Evolutionary conservation across 2,797 vertebrate genomes (phyloP).

Genomic region (Pelochelys cantorii): DNA sequence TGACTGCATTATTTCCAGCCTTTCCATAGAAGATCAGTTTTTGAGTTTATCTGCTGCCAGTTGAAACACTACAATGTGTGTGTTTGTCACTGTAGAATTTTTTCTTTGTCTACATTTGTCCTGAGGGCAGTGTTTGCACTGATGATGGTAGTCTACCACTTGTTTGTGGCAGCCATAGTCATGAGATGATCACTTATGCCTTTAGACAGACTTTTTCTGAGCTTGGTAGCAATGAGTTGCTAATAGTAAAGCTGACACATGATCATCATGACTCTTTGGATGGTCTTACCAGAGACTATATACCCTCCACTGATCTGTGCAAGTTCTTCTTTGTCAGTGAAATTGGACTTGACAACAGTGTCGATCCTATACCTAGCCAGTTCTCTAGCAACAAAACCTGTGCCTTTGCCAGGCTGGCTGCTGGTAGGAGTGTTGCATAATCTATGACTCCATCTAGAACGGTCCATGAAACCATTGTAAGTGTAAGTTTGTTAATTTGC

Average conservation of each 20-base stretch:
- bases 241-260: neutral
- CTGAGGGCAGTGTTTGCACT: neutral
- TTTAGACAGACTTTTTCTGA: neutral
- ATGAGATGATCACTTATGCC: neutral
- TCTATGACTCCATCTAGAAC: neutral
- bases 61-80: neutral
- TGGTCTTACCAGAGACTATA: neutral
- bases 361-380: too few species aligned
- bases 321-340: neutral
- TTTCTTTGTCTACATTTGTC: neutral
- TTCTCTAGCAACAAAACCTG: neutral
- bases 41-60: neutral
- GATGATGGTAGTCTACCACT: neutral
- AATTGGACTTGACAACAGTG: too few species aligned
- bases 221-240: neutral
- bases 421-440: neutral
- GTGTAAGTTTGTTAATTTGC: neutral
- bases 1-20: neutral
- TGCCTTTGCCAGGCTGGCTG: neutral
- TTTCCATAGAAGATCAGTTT: neutral
- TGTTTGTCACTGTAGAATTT: neutral
- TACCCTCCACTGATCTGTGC: neutral
- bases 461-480: neutral
- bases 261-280: neutral
- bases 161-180: neutral